Evolutionary conservation across 1,140 invertebrate species (phyloP), one percentile per base, ranked within the genome.

Genomic region (Bombus terrestris): DNA sequence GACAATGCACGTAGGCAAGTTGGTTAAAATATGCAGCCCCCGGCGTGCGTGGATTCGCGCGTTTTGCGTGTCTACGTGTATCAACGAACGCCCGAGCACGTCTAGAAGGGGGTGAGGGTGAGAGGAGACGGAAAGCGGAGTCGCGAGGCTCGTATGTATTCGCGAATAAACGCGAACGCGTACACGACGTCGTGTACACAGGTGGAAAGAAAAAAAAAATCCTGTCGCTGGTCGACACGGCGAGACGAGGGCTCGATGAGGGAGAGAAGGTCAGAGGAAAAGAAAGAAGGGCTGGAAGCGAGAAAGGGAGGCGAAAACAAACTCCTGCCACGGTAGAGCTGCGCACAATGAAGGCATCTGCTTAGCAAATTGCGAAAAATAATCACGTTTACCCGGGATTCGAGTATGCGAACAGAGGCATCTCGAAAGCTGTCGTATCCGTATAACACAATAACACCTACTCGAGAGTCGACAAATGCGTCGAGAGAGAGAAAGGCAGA

Each of bases 321-420:
- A 92, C 87, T 87, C 78, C 81, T 79, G 81, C 39, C 68, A 25
- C 69, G 74, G 77, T 78, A 64, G 68, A 76, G 68, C 53, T 25
- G 47, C n/a, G 53, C 68, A 93, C 93, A 94, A 94, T 92, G 79
- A 83, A 66, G 85, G 89, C 90, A 92, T 92, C 92, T 93, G 90
- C 93, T 94, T 92, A 90, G 92, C 91, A 94, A 92, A 93, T 93
- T 91, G 92, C 91, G 88, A 93, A 93, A 94, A 93, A 94, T 94
- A 94, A 94, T 94, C 91, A 93, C 89, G 93, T 94, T 94, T 93
- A 76, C 91, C 84, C 89, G 76, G 83, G 74, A 91, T 89, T 57
- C 83, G 79, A 62, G 83, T 39, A 68, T 62, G 80, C 37, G 68
- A 62, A 80, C 64, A 66, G 77, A 80, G 75, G 39, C 82, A 81